Conservation (phyloP, 2,888 invertebrate genomes). For the Leptinotarsa tumamoca region DNA sequence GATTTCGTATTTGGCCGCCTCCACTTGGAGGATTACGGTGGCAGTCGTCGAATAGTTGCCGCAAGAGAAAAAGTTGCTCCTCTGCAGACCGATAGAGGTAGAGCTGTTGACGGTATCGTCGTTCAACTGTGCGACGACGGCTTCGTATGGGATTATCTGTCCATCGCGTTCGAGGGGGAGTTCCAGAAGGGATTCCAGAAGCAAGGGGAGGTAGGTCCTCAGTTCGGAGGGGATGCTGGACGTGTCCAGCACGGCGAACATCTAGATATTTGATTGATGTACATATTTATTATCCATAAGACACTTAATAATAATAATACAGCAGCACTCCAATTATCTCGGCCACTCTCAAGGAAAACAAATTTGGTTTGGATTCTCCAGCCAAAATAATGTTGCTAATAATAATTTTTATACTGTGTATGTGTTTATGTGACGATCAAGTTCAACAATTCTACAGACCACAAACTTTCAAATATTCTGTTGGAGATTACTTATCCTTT, state of each 20-base stretch:
- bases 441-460: too few relatives aligned
- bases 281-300: too few relatives aligned
- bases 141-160: constrained; percentile 72
- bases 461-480: too few relatives aligned
- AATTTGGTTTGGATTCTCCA: too few relatives aligned
- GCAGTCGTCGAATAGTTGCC: constrained; percentile 80
- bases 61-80: constrained; percentile 73
- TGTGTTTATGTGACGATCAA: too few relatives aligned
- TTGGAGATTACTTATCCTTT: too few relatives aligned
- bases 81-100: constrained; percentile 76
- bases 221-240: constrained; percentile 70
- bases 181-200: constrained; percentile 81
- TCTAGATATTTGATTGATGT: constrained; percentile 67
- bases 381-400: too few relatives aligned
- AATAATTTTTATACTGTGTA: too few relatives aligned
- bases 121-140: constrained; percentile 83
- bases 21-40: constrained; percentile 78
- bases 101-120: constrained; percentile 77
- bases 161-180: constrained; percentile 76
- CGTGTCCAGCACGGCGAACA: constrained; percentile 80
- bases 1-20: constrained; percentile 77
- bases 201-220: constrained; percentile 80
- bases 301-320: too few relatives aligned
- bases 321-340: too few relatives aligned
- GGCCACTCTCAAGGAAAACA: too few relatives aligned